Base-by-base conservation (phyloP, 2,113 vertebrate species). In the Microcebus ravelobensis region DNA sequence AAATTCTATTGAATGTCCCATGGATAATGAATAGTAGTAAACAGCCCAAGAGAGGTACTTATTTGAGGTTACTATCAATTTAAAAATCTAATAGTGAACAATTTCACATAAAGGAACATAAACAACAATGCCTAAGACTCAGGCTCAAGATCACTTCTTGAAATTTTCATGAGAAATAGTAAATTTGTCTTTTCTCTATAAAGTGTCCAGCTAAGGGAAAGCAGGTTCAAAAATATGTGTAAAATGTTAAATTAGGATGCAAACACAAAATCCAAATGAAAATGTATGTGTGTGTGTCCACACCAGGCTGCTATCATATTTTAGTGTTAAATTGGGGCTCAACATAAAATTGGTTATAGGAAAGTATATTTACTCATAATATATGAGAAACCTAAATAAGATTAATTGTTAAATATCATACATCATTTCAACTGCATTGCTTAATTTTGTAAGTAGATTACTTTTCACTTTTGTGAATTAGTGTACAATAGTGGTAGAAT, bases 391-490 rank as follows among this genome's bases (percentile, higher is more conserved):
- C 20, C 29, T 61, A 90, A 71, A 5, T 82, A 84, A 71, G 17
- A 68, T 12, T 81, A 73, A 76, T 73, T 95, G 23, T 48, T 93
- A 88, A 88, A 81, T 94, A 73, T 31, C 52, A 82, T 61, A 74
- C 2, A 61, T 70, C 31, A 91, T 83, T 91, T 86, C 1, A 2
- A 84, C 9, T 90, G 21, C 21, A 90, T 91, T 89, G 86, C 23
- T 89, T 87, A 27, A n/a, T 92, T 63, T 94, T 15, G 55, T 89
- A 76, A 18, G 9, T 52, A 94, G 9, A 61, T 83, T 93, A 92
- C 63, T 71, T 96, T 98, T 87, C n/a, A 95, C 7, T 87, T 93
- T 74, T 63, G 20, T 74, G 34, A 95, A 17, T 91, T 93, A 83
- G 57, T 59, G 18, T 34, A 94, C 12, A 67, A 65, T 74, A 84